Base-by-base conservation (phyloP, 53 echinoderm and acorn worm genomes). In the Holothuria leucospilota region DNA sequence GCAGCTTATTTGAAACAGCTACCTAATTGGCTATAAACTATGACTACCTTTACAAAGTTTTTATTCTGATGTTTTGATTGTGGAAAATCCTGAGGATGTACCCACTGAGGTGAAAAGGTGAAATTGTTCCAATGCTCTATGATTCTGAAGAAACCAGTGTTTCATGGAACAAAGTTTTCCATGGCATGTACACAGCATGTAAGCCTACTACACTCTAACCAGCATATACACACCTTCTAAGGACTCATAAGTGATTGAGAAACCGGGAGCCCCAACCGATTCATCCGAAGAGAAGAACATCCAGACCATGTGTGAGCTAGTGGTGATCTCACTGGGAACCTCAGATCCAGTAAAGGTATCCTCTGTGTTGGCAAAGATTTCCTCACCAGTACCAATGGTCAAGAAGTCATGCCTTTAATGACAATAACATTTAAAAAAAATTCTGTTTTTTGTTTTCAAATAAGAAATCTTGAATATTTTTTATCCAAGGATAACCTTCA, bases 331-430 rank as follows among this genome's bases (percentile, higher is more conserved):
- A 5, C 49, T 69, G 23, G 91, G 96, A 13, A 75, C 9, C 23
- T 75, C 80, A 16, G 56, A 74, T 34, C 96, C 96, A 0, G 94
- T 94, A 34, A 94, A 69, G 15, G 88, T 78, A 5, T 85, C 83
- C 30, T 67, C 51, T 11, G 87, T 71, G 71, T 90, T 87, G 21
- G 87, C 84, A 51, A 91, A 89, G 0, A 79, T 65, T 8, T 4
- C 69, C 11, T 58, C 62, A 39, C 96, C 96, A 34, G 83, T 28
- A 18, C 96, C 96, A n/a, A 96, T 88, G 20, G 89, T 82, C 90
- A 96, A 67, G 77, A 96, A 96, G 88, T 96, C 96, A 53, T 96
- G 93, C 5, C 96, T 95, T 85, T 10, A 56, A 53, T 49, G 38
- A 75, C 12, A 53, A 72, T 11, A 41, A 63, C 39, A 56, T 42